Conservation (phyloP, 2,113 vertebrate genomes). For the Petrocephalus zakoni region DNA sequence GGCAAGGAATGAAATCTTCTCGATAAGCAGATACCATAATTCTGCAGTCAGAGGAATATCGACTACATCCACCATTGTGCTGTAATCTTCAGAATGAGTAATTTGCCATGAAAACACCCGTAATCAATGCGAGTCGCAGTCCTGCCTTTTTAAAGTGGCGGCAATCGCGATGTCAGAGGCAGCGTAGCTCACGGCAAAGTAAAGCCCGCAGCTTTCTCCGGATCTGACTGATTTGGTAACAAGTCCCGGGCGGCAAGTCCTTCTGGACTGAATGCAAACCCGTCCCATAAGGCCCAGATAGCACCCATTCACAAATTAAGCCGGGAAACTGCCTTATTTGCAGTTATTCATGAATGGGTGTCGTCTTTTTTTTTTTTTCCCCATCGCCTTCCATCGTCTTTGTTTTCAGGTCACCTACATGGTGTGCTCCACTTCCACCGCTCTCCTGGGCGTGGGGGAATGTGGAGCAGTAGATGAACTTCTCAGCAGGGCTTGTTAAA, state of each 20-base stretch:
- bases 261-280: background rate
- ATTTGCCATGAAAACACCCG: background rate
- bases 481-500: constrained; percentile 5
- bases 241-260: background rate
- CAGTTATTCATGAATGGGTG: constrained; percentile 23
- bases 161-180: background rate
- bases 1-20: background rate
- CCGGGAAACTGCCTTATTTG: constrained; percentile 13
- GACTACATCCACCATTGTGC: background rate
- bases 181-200: background rate
- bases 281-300: background rate
- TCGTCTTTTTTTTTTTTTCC: background rate
- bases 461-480: constrained; percentile 8
- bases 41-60: background rate
- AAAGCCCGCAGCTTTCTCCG: no score
- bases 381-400: background rate
- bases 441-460: constrained; percentile 4
- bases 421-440: constrained; percentile 15
- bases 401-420: constrained; percentile 33
- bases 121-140: background rate
- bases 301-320: constrained; percentile 21
- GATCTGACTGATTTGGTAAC: background rate
- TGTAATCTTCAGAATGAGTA: background rate
- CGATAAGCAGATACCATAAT: background rate
- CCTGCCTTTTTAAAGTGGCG: background rate